phyloP scores from a whole-genome alignment of 2,113 vertebrate genomes.

The Artemisiospiza belli region DNA sequence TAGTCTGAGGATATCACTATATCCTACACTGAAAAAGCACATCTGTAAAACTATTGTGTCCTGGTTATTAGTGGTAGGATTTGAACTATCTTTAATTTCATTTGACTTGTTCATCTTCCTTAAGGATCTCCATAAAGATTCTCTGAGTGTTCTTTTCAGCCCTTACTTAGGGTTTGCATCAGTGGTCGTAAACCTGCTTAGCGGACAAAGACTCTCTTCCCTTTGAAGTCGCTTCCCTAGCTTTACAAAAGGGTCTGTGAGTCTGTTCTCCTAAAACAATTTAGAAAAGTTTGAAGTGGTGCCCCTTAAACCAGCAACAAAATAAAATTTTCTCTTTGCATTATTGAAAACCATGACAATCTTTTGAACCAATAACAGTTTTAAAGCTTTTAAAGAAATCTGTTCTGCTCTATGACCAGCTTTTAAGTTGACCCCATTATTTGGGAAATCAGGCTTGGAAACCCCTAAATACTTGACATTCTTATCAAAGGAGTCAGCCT shows the following conservation, averaged over 20 bases:
- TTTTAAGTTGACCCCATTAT: conserved; percentile 66
- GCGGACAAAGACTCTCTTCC: conserved; percentile 71
- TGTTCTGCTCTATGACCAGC: conserved; percentile 69
- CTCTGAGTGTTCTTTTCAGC: conserved; percentile 69
- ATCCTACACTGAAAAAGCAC: conserved; percentile 24
- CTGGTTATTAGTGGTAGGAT: conserved; percentile 37
- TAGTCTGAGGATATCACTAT: background rate
- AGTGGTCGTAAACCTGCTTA: conserved; percentile 78
- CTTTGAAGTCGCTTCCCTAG: conserved; percentile 77
- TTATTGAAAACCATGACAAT: conserved; percentile 74
- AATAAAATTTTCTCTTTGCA: conserved; percentile 74
- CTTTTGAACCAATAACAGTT: conserved; percentile 73
- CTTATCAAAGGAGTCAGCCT: conserved; percentile 62
- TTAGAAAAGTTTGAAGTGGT: conserved; percentile 68
- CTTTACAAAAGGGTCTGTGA: conserved; percentile 74
- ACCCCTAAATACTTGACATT: conserved; percentile 59
- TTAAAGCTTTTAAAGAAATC: conserved; percentile 75
- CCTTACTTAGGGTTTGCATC: conserved; percentile 75
- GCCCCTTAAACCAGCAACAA: conserved; percentile 76
- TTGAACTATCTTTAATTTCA: conserved; percentile 73
- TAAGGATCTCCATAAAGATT: conserved; percentile 74
- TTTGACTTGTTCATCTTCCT: conserved; percentile 76
- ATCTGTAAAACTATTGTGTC: conserved; percentile 33
- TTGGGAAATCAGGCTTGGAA: conserved; percentile 63
- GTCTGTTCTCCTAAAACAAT: conserved; percentile 65